A percentile compares a stretch with the other conserved stretches of the same genome.
phyloP scores from a whole-genome alignment of 2,888 invertebrate genomes.

The Maniola hyperantus region DNA sequence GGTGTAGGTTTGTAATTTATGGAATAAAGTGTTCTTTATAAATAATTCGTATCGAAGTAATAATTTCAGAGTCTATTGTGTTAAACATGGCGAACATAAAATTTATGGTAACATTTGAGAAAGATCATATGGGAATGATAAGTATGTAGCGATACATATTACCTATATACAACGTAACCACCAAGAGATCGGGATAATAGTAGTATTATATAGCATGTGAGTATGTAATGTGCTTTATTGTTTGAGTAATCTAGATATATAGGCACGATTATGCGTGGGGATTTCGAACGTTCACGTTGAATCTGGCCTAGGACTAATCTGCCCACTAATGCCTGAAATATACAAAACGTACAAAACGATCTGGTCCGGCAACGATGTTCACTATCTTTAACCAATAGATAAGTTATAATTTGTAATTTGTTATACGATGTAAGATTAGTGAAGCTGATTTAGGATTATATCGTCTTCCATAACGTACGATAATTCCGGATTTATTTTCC shows the following conservation, averaged over 20 bases:
- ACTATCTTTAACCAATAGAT: constrained; percentile 29
- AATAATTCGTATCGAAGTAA: constrained; percentile 27
- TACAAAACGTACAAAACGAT: too few species aligned
- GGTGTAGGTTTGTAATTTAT: constrained; percentile 36
- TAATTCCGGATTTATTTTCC: constrained; percentile 61
- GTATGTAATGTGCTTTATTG: too few species aligned
- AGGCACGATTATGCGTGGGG: too few species aligned
- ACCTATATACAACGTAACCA: too few species aligned
- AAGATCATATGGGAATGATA: neutral
- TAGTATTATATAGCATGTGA: too few species aligned
- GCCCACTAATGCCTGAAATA: too few species aligned
- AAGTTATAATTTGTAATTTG: constrained; percentile 37
- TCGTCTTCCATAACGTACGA: constrained; percentile 79
- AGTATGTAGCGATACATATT: too few species aligned
- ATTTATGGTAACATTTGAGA: neutral
- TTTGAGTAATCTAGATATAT: too few species aligned
- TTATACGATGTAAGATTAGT: constrained; percentile 39
- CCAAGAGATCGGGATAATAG: too few species aligned
- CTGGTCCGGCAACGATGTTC: constrained; percentile 4
- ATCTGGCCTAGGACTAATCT: too few species aligned
- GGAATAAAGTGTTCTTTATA: constrained; percentile 50
- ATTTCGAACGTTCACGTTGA: too few species aligned
- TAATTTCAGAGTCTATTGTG: constrained; percentile 16
- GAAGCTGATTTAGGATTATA: constrained; percentile 46
- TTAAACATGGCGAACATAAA: constrained; percentile 17